Conservation (phyloP, 53 echinoderm and acorn worm species). For the Crossaster papposus region DNA sequence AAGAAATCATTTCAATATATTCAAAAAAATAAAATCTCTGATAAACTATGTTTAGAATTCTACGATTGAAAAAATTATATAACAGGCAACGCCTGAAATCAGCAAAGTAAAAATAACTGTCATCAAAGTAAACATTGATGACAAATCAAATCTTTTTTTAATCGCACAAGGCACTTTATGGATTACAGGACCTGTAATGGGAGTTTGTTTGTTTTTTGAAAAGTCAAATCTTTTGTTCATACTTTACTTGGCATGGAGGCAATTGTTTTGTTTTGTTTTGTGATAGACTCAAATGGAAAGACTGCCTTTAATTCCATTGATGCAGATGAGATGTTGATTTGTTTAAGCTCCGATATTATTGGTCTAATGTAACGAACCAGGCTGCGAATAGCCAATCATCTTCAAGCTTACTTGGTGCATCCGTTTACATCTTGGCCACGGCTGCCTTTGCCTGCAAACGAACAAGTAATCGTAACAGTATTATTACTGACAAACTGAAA, state of each 20-base stretch:
- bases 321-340: not conserved
- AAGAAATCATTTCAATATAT: not conserved
- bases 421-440: conserved; percentile 45
- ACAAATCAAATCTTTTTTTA: no score
- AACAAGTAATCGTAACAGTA: not conserved
- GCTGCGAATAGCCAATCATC: not conserved
- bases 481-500: not conserved
- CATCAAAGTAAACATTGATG: no score
- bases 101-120: not conserved
- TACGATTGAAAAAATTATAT: not conserved
- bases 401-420: conserved; percentile 1
- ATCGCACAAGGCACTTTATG: no score
- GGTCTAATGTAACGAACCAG: not conserved
- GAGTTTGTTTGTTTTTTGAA: no score
- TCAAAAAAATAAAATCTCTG: not conserved
- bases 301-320: not conserved
- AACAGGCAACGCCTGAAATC: not conserved
- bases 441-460: conserved; percentile 33
- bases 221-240: no score
- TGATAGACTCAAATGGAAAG: not conserved
- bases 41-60: not conserved
- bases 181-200: no score
- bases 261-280: not conserved
- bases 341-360: conserved; percentile 22
- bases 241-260: no score